Evolutionary conservation across 2,797 vertebrate genomes (phyloP).

Genomic region (Centroberyx gerrardi): DNA sequence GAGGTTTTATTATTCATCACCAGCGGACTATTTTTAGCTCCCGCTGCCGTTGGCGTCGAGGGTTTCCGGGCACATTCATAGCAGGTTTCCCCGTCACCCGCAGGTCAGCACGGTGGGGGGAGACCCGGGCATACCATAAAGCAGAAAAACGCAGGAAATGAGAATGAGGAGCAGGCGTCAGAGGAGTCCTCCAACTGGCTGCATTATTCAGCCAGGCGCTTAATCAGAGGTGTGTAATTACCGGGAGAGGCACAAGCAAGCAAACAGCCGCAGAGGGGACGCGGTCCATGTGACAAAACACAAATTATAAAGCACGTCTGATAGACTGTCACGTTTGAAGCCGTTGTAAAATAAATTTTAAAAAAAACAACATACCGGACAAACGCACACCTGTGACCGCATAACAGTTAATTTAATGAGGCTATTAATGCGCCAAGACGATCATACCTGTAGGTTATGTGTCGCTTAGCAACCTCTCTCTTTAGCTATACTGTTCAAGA

Average conservation of each 20-base stretch:
- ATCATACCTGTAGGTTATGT: too few species aligned
- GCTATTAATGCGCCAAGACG: conserved; percentile 1
- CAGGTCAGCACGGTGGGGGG: conserved; percentile 69
- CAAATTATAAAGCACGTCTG: not conserved
- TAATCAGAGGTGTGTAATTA: conserved; percentile 64
- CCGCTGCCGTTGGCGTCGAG: conserved; percentile 65
- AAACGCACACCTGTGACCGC: conserved; percentile 2
- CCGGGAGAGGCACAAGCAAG: conserved; percentile 45
- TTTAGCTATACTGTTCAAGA: too few species aligned
- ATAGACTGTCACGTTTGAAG: not conserved
- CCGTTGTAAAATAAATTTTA: not conserved
- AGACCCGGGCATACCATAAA: conserved; percentile 47
- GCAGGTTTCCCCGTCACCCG: conserved; percentile 80
- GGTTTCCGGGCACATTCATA: conserved; percentile 76
- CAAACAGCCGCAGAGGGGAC: conserved; percentile 45
- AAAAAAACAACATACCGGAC: too few species aligned
- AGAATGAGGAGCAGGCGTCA: not conserved
- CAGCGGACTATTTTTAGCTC: conserved; percentile 76
- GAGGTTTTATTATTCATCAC: conserved; percentile 80
- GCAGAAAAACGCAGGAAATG: not conserved
- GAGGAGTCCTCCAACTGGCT: conserved; percentile 48
- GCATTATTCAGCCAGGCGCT: conserved; percentile 59
- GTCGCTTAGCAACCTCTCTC: too few species aligned
- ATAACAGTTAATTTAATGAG: not conserved
- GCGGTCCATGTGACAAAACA: conserved; percentile 15